Evolutionary conservation across 2,113 vertebrate species (phyloP).

Genomic region (Protobothrops flavoviridis): DNA sequence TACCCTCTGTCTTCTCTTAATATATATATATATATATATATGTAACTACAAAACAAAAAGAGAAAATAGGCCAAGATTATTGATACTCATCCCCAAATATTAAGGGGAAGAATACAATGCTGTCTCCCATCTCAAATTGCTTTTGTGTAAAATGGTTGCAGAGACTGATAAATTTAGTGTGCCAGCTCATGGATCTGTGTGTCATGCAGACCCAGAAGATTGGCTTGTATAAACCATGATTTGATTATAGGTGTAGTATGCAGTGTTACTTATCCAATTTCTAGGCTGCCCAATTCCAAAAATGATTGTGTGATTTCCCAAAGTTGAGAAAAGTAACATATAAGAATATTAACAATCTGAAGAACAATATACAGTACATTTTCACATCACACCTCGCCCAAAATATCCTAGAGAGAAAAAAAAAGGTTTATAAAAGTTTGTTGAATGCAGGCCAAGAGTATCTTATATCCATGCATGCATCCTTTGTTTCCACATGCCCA

Average conservation of each 20-base stretch:
- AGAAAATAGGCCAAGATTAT: background rate
- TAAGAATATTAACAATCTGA: background rate
- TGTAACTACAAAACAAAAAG: background rate
- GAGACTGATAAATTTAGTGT: background rate
- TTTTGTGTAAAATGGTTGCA: background rate
- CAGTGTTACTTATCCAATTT: background rate
- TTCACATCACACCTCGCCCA: background rate
- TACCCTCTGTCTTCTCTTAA: background rate
- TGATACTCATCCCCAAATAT: background rate
- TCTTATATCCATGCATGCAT: background rate
- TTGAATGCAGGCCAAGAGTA: background rate
- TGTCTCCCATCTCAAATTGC: background rate
- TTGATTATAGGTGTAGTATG: background rate
- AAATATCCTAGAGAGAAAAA: background rate
- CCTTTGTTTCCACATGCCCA: background rate
- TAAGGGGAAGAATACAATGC: background rate
- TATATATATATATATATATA: background rate
- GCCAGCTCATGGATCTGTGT: background rate
- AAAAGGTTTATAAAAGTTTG: background rate
- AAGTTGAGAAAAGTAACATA: background rate
- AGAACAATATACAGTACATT: background rate
- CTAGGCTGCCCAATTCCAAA: background rate
- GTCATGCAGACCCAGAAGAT: background rate
- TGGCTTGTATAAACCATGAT: background rate
- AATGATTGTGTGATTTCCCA: background rate